These are phyloP conservation scores for Xanthorhoe designata DNA, from an alignment of 2,888 invertebrate genomes.

Conservation along the genomic window DNA sequence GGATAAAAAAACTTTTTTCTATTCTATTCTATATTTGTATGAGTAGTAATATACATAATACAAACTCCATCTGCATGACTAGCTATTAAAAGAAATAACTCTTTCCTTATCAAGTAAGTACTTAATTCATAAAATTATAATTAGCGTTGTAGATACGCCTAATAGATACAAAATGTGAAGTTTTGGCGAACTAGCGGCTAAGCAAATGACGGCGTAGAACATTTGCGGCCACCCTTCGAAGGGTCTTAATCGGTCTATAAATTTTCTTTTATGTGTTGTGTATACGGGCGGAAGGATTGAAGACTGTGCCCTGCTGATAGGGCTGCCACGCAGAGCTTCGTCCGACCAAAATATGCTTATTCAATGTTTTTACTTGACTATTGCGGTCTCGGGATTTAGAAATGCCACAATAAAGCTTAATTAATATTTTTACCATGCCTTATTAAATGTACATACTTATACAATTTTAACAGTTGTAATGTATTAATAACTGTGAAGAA, in stretches of 20 bases:
- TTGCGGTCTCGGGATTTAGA: background rate
- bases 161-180: constrained; percentile 48
- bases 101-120: too few species aligned
- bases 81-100: background rate
- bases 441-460: too few species aligned
- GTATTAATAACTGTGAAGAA: too few species aligned
- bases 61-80: background rate
- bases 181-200: constrained; percentile 68
- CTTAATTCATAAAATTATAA: constrained; percentile 37
- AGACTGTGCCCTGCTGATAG: constrained; percentile 43
- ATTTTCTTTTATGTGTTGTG: constrained; percentile 72
- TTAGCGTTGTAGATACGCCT: constrained; percentile 37
- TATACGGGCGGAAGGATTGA: constrained; percentile 56
- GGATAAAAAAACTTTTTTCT: too few species aligned
- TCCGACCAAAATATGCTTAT: constrained; percentile 10
- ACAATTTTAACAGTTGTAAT: too few species aligned
- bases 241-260: constrained; percentile 75
- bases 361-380: background rate
- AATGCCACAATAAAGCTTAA: background rate
- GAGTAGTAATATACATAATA: too few species aligned
- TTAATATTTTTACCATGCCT: background rate
- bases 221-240: constrained; percentile 71
- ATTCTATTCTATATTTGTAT: too few species aligned
- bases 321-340: constrained; percentile 25
- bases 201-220: constrained; percentile 67